Evolutionary conservation across 2,888 invertebrate genomes (phyloP).

Genomic region (Aplocera efformata): DNA sequence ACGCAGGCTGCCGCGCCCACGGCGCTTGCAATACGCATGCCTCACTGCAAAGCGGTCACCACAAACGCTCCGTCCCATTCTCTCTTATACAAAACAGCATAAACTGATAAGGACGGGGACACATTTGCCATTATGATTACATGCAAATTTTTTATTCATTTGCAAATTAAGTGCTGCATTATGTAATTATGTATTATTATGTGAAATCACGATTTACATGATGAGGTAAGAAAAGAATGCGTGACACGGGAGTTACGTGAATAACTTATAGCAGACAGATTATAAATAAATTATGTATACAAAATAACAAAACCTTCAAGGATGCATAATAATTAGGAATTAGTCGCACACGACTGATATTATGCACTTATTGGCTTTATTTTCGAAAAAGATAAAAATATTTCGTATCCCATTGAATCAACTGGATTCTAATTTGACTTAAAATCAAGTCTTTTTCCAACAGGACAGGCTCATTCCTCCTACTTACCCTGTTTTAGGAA

Average conservation of each 20-base stretch:
- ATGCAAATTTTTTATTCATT: conserved; percentile 76
- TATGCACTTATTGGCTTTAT: background rate
- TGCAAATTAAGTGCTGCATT: conserved; percentile 72
- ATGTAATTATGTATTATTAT: conserved; percentile 73
- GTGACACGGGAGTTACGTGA: conserved; percentile 40
- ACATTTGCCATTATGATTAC: conserved; percentile 57
- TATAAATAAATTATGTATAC: conserved; percentile 21
- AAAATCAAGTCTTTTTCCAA: background rate
- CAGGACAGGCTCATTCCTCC: too few relatives aligned
- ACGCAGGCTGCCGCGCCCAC: conserved; percentile 68
- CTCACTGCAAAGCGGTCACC: conserved; percentile 53
- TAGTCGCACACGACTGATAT: conserved; percentile 7
- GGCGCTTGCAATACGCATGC: conserved; percentile 73
- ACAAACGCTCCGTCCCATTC: conserved; percentile 49
- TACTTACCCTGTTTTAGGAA: too few relatives aligned
- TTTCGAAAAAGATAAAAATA: background rate
- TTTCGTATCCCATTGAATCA: background rate
- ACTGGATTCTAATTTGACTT: background rate
- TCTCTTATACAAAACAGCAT: conserved; percentile 30
- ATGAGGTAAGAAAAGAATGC: conserved; percentile 40
- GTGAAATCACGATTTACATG: conserved; percentile 46
- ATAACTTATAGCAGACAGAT: conserved; percentile 28
- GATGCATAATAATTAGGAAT: conserved; percentile 10
- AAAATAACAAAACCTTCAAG: conserved; percentile 5
- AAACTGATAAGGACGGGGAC: conserved; percentile 46